Evolutionary conservation across 2,113 vertebrate genomes (phyloP).

Genomic region (Toxotes jaculatrix): DNA sequence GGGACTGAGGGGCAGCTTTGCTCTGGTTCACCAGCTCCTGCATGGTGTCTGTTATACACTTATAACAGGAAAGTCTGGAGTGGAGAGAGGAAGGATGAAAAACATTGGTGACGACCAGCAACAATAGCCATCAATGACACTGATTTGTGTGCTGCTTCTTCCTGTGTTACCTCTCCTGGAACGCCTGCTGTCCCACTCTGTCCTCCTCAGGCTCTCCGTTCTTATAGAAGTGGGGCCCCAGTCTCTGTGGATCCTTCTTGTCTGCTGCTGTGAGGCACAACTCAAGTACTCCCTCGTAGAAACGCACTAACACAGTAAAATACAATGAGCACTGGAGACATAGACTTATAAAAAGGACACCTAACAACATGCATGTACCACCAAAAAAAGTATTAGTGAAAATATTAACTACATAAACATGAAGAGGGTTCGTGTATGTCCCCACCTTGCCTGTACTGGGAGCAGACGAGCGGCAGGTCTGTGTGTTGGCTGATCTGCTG

Average conservation of each 20-base stretch:
- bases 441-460: slow-evolving; percentile 95
- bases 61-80: slow-evolving; percentile 92
- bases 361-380: neutral
- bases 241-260: slow-evolving; percentile 95
- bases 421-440: neutral
- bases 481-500: slow-evolving; percentile 96
- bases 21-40: slow-evolving; percentile 98
- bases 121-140: neutral
- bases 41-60: slow-evolving; percentile 97
- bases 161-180: slow-evolving; percentile 89
- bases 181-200: slow-evolving; percentile 90
- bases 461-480: slow-evolving; percentile 93
- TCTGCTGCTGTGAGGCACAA: slow-evolving; percentile 95
- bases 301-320: slow-evolving; percentile 87
- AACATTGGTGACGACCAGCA: neutral
- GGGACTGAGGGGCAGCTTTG: slow-evolving; percentile 97
- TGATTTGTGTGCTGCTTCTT: neutral
- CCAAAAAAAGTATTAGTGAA: neutral
- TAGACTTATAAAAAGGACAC: neutral
- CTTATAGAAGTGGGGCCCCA: slow-evolving; percentile 97
- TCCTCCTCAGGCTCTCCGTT: slow-evolving; percentile 98
- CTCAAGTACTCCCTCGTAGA: slow-evolving; percentile 97
- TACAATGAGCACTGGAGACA: neutral
- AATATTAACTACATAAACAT: neutral
- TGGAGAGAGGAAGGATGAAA: neutral